These are phyloP conservation scores for Acanthosepion esculentum DNA, from an alignment of 2,888 invertebrate species.

Conservation along the genomic window DNA sequence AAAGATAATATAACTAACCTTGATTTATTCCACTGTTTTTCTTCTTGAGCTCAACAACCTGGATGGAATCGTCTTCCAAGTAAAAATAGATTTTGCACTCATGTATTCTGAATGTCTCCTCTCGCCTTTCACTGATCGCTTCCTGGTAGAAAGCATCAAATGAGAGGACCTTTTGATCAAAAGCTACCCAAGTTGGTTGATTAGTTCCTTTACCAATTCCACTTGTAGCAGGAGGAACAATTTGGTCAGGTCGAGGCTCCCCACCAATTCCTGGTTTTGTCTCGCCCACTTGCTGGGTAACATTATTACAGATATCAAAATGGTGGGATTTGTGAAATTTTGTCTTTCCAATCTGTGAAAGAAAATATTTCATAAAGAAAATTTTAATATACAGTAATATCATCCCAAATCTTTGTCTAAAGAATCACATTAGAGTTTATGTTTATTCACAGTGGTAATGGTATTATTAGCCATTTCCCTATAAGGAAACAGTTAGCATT, in stretches of 20 bases:
- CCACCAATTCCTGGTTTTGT: slow-evolving; percentile 80
- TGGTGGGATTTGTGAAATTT: slow-evolving; percentile 80
- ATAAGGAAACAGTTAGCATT: too few relatives aligned
- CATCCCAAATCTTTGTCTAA: too few relatives aligned
- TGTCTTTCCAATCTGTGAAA: slow-evolving; percentile 80
- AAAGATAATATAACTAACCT: slow-evolving; percentile 78
- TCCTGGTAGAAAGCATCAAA: slow-evolving; percentile 88
- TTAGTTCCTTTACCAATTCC: slow-evolving; percentile 85
- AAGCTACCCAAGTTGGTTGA: slow-evolving; percentile 89
- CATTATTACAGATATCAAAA: slow-evolving; percentile 78
- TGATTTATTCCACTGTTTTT: slow-evolving; percentile 90
- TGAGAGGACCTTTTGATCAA: slow-evolving; percentile 87
- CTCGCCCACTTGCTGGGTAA: slow-evolving; percentile 78
- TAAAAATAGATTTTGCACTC: slow-evolving; percentile 89
- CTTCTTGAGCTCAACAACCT: slow-evolving; percentile 86
- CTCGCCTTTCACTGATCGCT: slow-evolving; percentile 84
- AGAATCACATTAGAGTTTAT: too few relatives aligned
- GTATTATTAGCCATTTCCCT: too few relatives aligned
- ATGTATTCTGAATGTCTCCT: slow-evolving; percentile 82
- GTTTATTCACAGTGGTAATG: too few relatives aligned
- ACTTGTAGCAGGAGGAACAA: slow-evolving; percentile 80
- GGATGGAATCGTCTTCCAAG: slow-evolving; percentile 92
- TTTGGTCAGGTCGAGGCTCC: slow-evolving; percentile 77
- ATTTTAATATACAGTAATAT: neutral
- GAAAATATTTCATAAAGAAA: slow-evolving; percentile 24